Percentiles rank a stretch among this genome's conserved stretches.
These are phyloP conservation scores for Pammene fasciana DNA, from an alignment of 2,888 invertebrate genomes.

Conservation along the genomic window DNA sequence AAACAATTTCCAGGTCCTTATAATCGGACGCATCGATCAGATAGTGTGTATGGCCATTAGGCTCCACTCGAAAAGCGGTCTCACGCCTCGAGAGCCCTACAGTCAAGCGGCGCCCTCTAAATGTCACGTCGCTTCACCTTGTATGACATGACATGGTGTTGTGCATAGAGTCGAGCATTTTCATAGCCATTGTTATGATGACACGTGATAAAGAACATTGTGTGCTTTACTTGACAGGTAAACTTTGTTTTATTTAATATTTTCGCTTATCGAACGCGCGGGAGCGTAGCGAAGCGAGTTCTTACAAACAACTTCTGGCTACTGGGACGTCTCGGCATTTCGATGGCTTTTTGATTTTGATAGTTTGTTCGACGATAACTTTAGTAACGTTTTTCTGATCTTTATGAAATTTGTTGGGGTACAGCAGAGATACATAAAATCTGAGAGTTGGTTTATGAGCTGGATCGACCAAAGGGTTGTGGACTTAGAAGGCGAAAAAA, in stretches of 20 bases:
- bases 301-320: no score
- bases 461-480: no score
- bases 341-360: no score
- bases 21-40: constrained; percentile 54
- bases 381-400: no score
- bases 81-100: constrained; percentile 57
- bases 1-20: background rate
- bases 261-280: no score
- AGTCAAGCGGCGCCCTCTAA: constrained; percentile 56
- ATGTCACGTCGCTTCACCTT: constrained; percentile 49
- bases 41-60: constrained; percentile 62
- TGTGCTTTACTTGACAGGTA: background rate
- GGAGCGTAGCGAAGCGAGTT: no score
- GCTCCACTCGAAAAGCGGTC: constrained; percentile 55
- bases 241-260: background rate
- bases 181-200: background rate
- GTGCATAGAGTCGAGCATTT: constrained; percentile 4
- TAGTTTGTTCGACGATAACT: no score
- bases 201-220: background rate
- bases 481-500: no score
- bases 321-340: no score
- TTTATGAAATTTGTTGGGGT: no score
- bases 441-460: no score
- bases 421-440: no score
- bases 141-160: constrained; percentile 21